Base-by-base conservation (phyloP, 2,113 vertebrate species). In the Nematolebias whitei region DNA sequence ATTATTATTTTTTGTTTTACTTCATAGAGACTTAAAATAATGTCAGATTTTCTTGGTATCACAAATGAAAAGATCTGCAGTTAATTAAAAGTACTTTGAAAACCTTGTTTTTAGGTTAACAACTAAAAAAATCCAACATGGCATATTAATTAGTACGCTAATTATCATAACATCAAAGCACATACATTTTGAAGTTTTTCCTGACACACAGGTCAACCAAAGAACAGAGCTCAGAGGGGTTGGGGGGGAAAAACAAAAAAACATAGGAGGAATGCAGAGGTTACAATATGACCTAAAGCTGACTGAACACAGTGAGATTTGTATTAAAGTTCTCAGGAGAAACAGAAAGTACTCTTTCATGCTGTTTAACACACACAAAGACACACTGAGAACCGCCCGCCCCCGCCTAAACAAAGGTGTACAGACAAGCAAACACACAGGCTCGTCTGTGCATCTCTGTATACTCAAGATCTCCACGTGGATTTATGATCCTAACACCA, bases 231-330 rank as follows among this genome's bases (percentile, higher is more conserved):
- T 45, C 54, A 69, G 56, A 35, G 45, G 40, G 58, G 44, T 22
- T 35, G 63, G 53, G 19, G 56, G 58, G n/a, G n/a, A n/a, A n/a
- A n/a, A n/a, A n/a, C n/a, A n/a, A 47, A 43, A 51, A 60, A 60
- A 19, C 6, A 47, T 50, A 58, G 44, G 71, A 56, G 52, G 29
- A 58, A 73, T 55, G 71, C 70, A 80, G 65, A 81, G 68, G 70
- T 20, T 76, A 82, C 45, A 22, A 52, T 85, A 45, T 74, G 71
- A 82, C 54, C 74, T 64, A 23, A 69, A 71, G 73, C 52, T 68
- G 76, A 77, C 15, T 2, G 45, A 81, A 63, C 73, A 90, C 81
- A 92, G 69, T 87, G 75, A 38, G 40, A 22, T 78, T 85, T 83
- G 73, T 87, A 60, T 87, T 74, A 61, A 49, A 67, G 63, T 58